Conservation (phyloP, 2,113 vertebrate species). For the Pantherophis guttatus region DNA sequence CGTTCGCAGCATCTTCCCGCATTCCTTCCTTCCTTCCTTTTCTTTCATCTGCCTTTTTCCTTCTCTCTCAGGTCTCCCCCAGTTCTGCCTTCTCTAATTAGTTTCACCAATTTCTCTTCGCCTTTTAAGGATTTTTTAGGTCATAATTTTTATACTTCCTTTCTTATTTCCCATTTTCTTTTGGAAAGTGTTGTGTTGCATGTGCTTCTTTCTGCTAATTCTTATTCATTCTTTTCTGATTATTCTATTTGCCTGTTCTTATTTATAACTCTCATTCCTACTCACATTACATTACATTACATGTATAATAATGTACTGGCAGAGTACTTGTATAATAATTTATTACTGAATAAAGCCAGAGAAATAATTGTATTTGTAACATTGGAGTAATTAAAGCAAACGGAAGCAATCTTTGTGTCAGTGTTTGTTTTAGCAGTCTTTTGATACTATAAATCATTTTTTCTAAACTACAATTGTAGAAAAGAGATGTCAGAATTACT, state of each 20-base stretch:
- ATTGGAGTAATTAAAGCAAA: not conserved
- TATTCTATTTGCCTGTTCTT: not conserved
- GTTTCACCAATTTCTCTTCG: not conserved
- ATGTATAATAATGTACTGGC: not conserved
- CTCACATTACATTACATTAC: not conserved
- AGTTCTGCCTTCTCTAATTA: not conserved
- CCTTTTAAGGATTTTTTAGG: accelerated
- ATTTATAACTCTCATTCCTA: not conserved
- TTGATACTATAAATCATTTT: not conserved
- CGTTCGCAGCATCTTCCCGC: not conserved
- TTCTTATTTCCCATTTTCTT: not conserved
- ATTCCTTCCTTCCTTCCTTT: not conserved
- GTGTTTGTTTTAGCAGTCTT: not conserved
- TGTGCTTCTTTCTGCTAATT: not conserved
- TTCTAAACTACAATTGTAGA: no score
- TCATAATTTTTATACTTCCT: not conserved
- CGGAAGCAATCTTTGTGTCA: not conserved
- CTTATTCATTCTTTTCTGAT: not conserved
- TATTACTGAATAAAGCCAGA: not conserved
- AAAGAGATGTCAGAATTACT: not conserved
- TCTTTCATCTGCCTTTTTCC: no score
- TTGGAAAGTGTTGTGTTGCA: not conserved
- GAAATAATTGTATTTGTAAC: not conserved
- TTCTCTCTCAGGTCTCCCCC: no score
- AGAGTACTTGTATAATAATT: not conserved